Percentiles rank a stretch among this genome's conserved stretches.
Evolutionary conservation across 2,888 invertebrate species (phyloP).

Genomic region (Apodemia duryi): DNA sequence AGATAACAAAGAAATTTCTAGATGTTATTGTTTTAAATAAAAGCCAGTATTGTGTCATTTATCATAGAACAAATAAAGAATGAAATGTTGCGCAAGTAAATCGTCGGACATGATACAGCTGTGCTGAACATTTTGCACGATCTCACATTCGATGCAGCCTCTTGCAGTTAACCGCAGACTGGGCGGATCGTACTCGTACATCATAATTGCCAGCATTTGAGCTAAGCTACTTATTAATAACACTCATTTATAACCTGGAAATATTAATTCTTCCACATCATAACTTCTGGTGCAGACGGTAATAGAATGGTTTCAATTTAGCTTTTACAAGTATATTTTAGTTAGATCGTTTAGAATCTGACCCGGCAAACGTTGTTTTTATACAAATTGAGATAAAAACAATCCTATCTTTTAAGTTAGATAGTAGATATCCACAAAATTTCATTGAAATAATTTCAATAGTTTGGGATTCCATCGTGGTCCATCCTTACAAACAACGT

Average conservation of each 20-base stretch:
- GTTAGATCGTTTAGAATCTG: no score
- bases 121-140: conserved; percentile 16
- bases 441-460: no score
- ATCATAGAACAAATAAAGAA: conserved; percentile 4
- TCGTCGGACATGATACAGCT: conserved; percentile 15
- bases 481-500: no score
- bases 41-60: not conserved
- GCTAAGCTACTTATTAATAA: conserved; percentile 19
- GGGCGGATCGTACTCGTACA: conserved; percentile 39
- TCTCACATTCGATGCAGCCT: conserved; percentile 34
- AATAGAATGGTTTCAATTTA: not conserved
- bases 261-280: conserved; percentile 2
- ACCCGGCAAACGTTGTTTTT: no score
- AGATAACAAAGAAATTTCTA: no score
- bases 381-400: no score
- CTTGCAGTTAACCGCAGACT: conserved; percentile 43
- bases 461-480: no score
- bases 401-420: no score
- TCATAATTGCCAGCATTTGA: conserved; percentile 32
- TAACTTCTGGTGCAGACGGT: not conserved
- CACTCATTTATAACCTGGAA: conserved; percentile 14
- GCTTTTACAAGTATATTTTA: not conserved
- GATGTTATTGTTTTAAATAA: not conserved
- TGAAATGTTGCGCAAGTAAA: conserved; percentile 15
- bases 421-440: no score